Conservation (phyloP, 2,797 vertebrate genomes). For the Sylvia borin region DNA sequence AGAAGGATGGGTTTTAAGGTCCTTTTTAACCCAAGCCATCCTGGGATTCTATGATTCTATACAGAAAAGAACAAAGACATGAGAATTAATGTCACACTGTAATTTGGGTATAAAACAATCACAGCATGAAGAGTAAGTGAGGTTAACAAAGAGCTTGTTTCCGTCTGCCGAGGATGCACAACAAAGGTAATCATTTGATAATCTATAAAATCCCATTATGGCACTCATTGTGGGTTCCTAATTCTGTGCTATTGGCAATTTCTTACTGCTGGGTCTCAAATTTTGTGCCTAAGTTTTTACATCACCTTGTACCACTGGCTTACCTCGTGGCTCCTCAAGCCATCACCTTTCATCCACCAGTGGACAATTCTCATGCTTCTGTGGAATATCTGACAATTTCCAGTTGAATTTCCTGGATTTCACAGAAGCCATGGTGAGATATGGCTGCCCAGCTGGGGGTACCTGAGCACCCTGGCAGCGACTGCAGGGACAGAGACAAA, state of each 20-base stretch:
- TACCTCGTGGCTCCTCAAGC: background rate
- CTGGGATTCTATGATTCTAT: background rate
- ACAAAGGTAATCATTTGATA: background rate
- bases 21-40: background rate
- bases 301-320: background rate
- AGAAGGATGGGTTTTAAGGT: background rate
- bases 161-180: background rate
- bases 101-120: background rate
- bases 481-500: background rate
- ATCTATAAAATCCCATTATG: background rate
- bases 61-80: background rate
- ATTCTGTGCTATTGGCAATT: background rate
- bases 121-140: background rate
- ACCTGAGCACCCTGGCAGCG: background rate
- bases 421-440: background rate
- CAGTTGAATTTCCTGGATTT: background rate
- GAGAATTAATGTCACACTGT: background rate
- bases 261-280: background rate
- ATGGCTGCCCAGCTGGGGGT: conserved; percentile 20
- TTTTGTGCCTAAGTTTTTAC: background rate
- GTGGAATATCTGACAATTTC: background rate
- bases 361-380: background rate
- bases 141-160: background rate
- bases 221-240: too few species aligned
- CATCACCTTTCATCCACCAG: background rate